Conservation (phyloP, 2,113 vertebrate species). For the Pygoscelis antarcticus region DNA sequence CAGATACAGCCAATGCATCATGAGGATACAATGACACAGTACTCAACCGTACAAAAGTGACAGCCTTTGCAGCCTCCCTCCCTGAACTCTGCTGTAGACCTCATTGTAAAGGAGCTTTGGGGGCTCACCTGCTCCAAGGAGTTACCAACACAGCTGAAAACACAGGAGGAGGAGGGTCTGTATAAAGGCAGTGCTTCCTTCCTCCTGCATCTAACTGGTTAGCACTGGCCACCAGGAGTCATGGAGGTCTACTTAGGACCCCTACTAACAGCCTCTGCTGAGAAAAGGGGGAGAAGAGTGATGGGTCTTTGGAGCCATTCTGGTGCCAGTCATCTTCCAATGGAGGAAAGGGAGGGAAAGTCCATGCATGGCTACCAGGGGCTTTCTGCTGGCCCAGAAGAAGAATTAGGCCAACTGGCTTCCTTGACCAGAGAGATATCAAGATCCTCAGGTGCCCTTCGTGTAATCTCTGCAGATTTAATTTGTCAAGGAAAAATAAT, state of each 20-base stretch:
- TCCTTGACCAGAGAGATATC: background rate
- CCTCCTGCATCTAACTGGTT: background rate
- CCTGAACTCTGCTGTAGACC: background rate
- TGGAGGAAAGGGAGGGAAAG: background rate
- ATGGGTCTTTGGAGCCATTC: background rate
- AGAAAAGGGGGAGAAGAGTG: background rate
- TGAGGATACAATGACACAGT: background rate
- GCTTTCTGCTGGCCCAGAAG: background rate
- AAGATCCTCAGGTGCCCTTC: background rate
- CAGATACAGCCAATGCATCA: background rate
- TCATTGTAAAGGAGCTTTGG: background rate
- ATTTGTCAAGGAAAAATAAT: background rate
- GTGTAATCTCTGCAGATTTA: background rate
- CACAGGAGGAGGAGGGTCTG: background rate
- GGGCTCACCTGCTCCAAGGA: background rate
- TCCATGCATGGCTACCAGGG: background rate
- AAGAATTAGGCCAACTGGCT: background rate
- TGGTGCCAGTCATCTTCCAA: background rate
- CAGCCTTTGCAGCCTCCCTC: background rate
- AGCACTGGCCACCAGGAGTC: background rate
- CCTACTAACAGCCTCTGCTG: background rate
- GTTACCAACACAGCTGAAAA: background rate
- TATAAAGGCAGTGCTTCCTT: background rate
- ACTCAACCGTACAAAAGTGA: background rate
- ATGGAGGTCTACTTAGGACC: background rate